Evolutionary conservation across 2,888 invertebrate genomes (phyloP), one percentile per base, ranked within the genome.

Genomic region (Meliscaeva auricollis): DNA sequence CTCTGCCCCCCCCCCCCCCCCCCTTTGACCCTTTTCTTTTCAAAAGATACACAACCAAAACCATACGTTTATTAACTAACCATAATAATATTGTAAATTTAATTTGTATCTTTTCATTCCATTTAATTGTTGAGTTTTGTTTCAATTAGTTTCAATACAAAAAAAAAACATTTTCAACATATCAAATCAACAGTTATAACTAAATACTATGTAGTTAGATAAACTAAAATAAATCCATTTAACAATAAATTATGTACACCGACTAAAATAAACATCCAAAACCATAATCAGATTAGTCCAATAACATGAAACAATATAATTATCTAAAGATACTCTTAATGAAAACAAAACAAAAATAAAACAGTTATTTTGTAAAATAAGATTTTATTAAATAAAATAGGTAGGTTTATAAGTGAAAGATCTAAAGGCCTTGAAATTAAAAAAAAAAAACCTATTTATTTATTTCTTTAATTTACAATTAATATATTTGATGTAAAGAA

Each of bases 101-200:
- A n/a, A n/a, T n/a, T n/a, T n/a, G n/a, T n/a, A n/a, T n/a, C n/a
- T n/a, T n/a, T n/a, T n/a, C n/a, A n/a, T n/a, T n/a, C n/a, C n/a
- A n/a, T n/a, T n/a, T n/a, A n/a, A n/a, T n/a, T n/a, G n/a, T n/a
- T n/a, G n/a, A n/a, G n/a, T n/a, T n/a, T n/a, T n/a, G n/a, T n/a
- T n/a, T n/a, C n/a, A n/a, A n/a, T n/a, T n/a, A n/a, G n/a, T n/a
- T n/a, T n/a, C n/a, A n/a, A n/a, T n/a, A 26, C 26, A 26, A 26
- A 26, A 26, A 26, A 26, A 60, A 13, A 38, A 38, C 54, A 70
- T 70, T 78, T 79, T 83, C 20, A 56, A 83, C 83, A 83, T 83
- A 83, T 79, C 83, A 83, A 44, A 79, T 35, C 68, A 58, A 48
- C 50, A 66, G 56, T 50, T 52, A 54, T 8, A 64, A 41, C 26